Evolutionary conservation across 1,140 invertebrate genomes (phyloP), one percentile per base, ranked within the genome.

Genomic region (Drosophila trapezifrons): DNA sequence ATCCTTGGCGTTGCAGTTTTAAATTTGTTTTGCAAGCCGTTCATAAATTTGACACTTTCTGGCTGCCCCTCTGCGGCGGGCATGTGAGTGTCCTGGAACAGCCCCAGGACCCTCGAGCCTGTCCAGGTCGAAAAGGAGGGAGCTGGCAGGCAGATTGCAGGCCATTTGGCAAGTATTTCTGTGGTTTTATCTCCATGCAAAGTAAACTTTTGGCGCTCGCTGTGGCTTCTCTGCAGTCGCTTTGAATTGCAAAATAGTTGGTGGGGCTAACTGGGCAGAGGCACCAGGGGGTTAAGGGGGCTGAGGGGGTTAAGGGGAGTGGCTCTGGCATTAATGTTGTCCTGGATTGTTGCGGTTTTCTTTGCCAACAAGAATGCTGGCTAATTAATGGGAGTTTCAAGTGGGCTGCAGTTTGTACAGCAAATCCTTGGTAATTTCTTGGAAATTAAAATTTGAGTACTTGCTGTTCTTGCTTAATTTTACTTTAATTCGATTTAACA

Each of bases 1-100:
- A 52, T 47, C 54, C 54, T 56, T 67, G 37, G 43, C 55, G 81
- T 63, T 70, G 82, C 81, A 78, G 56, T 78, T 86, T 78, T 60
- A 74, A 77, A 89, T 79, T 72, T 72, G 69, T 72, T 80, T 89
- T 77, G 62, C 74, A 86, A 87, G 83, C 72, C 83, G 80, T 89
- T 87, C 83, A 89, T 87, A 87, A 89, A 89, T 87, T 87, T 87
- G 84, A 87, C 83, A 87, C 83, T 89, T 89, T 85, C 83, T 84
- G 80, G 80, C 80, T 80, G 67, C 67, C 62, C 40, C 42, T 37
- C 29, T 38, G 25, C 37, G 27, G 7, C 37, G 37, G 17, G 38
- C 27, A 32, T 40, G 62, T 54, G 51, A 54, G 51, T 49, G 52
- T 71, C 69, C 51, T 49, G 52, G 18, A 57, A 38, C 49, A 12